Conservation (phyloP, 2,888 invertebrate genomes). For the Hedychridium roseum region DNA sequence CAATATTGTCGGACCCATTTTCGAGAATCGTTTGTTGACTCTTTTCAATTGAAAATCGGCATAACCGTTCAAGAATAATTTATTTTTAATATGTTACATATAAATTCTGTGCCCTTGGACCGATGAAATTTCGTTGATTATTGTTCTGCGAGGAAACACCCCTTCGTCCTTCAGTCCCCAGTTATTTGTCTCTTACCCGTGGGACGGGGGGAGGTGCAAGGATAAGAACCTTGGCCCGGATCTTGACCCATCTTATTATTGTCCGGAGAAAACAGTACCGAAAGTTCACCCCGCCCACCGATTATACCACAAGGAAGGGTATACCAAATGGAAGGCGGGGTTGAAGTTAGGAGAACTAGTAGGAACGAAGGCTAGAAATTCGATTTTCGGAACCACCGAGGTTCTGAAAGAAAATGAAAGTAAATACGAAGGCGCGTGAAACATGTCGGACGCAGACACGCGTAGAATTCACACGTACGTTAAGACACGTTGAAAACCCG, state of each 20-base stretch:
- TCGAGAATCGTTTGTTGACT: too few species aligned
- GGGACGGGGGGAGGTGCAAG: not conserved
- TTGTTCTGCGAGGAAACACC: too few species aligned
- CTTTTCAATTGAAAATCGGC: too few species aligned
- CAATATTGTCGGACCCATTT: too few species aligned
- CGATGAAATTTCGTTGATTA: too few species aligned
- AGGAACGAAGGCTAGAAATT: not conserved
- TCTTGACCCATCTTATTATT: constrained; percentile 36
- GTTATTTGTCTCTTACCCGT: too few species aligned
- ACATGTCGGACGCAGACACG: not conserved
- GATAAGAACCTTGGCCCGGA: constrained; percentile 42
- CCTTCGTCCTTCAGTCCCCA: too few species aligned
- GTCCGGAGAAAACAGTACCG: not conserved
- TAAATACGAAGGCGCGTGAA: constrained; percentile 22
- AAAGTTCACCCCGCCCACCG: constrained; percentile 3
- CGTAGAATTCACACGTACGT: not conserved
- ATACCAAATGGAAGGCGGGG: not conserved
- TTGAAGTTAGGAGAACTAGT: not conserved
- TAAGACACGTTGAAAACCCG: constrained; percentile 4
- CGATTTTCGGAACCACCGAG: constrained; percentile 17
- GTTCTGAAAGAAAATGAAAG: constrained; percentile 45
- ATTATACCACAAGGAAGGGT: not conserved
- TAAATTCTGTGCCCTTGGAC: too few species aligned
- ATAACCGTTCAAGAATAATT: too few species aligned
- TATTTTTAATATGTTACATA: too few species aligned